Evolutionary conservation across 2,113 vertebrate genomes (phyloP).

Genomic region (Scolopax mira): DNA sequence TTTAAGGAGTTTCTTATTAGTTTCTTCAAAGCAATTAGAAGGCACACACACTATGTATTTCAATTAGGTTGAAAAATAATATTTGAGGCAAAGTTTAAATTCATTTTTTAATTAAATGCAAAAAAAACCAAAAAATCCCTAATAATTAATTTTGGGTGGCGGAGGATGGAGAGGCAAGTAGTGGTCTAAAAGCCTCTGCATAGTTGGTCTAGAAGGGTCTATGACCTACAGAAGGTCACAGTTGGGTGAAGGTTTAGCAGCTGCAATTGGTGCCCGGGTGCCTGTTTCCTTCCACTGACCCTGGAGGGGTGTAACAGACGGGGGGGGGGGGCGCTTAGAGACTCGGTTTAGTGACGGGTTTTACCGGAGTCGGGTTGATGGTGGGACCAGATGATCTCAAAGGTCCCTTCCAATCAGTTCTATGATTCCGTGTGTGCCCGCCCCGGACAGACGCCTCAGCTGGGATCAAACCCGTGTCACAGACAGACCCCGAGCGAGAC

Average conservation of each 20-base stretch:
- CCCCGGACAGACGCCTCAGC: background rate
- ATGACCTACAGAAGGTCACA: no score
- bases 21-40: conserved; percentile 29
- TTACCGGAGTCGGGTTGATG: no score
- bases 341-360: no score
- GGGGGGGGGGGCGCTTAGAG: no score
- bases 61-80: conserved; percentile 1
- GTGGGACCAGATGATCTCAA: no score
- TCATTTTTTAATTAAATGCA: background rate
- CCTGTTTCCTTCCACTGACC: rapidly evolving
- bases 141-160: rapidly evolving
- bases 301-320: no score
- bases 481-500: background rate
- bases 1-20: conserved; percentile 1
- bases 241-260: background rate
- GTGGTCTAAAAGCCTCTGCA: background rate
- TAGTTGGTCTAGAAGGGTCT: rapidly evolving
- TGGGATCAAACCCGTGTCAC: rapidly evolving
- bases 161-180: background rate
- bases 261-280: background rate
- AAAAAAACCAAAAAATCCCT: background rate
- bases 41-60: background rate
- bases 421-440: no score
- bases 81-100: background rate
- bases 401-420: no score